A percentile compares a stretch with the other conserved stretches of the same genome.
Conservation (phyloP, 1,140 invertebrate genomes). For the Acromyrmex heyeri region DNA sequence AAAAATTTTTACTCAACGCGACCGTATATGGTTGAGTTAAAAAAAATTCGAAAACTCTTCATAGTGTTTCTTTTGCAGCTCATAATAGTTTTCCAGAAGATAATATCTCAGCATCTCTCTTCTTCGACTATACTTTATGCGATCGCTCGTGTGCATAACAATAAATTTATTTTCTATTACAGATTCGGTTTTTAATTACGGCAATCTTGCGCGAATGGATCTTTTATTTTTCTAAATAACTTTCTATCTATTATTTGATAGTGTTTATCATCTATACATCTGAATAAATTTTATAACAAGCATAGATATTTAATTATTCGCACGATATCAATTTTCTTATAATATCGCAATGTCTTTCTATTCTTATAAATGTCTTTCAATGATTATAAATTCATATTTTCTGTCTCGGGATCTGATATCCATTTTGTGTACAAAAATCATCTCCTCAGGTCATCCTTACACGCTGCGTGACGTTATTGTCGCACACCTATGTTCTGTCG, state of each 20-base stretch:
- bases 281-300: not conserved
- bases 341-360: not conserved
- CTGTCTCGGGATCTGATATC: not conserved
- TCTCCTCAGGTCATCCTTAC: not conserved
- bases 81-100: constrained; percentile 68
- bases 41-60: constrained; percentile 11
- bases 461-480: constrained; percentile 30
- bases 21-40: constrained; percentile 30
- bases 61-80: constrained; percentile 53
- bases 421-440: constrained; percentile 13
- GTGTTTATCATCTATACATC: not conserved
- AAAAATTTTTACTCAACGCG: constrained; percentile 54
- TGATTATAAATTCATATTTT: not conserved
- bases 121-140: not conserved
- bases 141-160: constrained; percentile 29
- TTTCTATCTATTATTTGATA: constrained; percentile 2
- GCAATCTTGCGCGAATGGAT: constrained; percentile 4
- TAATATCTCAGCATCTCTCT: constrained; percentile 37
- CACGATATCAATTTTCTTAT: not conserved
- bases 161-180: constrained; percentile 78
- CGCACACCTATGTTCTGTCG: constrained; percentile 33
- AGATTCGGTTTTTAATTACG: constrained; percentile 69
- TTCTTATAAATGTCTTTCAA: not conserved
- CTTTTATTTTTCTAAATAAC: not conserved
- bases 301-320: not conserved